Evolutionary conservation across 2,113 vertebrate species (phyloP).

Genomic region (Anolis carolinensis): DNA sequence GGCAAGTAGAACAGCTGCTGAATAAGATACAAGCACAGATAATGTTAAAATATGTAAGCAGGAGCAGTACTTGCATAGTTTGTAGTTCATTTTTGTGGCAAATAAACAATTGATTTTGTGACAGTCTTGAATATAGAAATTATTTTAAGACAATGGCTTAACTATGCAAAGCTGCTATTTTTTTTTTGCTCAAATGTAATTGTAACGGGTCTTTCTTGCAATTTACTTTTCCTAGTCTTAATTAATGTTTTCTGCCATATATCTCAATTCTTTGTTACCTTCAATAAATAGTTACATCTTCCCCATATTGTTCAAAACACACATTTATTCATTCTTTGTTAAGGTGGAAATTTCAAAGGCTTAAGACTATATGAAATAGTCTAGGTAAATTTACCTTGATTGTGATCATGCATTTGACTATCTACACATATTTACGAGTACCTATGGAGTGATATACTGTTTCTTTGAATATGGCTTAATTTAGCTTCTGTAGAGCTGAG

Average conservation of each 20-base stretch:
- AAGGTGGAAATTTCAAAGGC: background rate
- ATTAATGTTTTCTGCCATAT: background rate
- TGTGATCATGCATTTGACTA: background rate
- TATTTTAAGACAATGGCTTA: background rate
- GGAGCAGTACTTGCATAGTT: background rate
- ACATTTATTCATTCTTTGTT: background rate
- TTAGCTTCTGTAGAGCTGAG: background rate
- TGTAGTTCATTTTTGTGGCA: background rate
- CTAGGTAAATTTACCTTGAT: background rate
- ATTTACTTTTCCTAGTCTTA: background rate
- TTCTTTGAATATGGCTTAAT: background rate
- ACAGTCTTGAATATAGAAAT: background rate
- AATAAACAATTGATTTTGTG: background rate
- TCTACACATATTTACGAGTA: background rate
- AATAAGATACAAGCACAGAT: constrained; percentile 12
- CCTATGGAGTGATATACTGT: background rate
- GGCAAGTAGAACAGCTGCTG: background rate
- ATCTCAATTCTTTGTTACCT: background rate
- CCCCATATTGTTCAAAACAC: background rate
- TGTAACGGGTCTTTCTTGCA: background rate
- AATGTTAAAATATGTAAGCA: constrained; percentile 7
- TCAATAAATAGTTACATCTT: background rate
- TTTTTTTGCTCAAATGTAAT: background rate
- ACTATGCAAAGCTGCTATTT: too few relatives aligned
- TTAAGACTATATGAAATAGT: background rate